Evolutionary conservation across 1,140 invertebrate species (phyloP), one percentile per base, ranked within the genome.

Genomic region (Scaptomyza graminum): DNA sequence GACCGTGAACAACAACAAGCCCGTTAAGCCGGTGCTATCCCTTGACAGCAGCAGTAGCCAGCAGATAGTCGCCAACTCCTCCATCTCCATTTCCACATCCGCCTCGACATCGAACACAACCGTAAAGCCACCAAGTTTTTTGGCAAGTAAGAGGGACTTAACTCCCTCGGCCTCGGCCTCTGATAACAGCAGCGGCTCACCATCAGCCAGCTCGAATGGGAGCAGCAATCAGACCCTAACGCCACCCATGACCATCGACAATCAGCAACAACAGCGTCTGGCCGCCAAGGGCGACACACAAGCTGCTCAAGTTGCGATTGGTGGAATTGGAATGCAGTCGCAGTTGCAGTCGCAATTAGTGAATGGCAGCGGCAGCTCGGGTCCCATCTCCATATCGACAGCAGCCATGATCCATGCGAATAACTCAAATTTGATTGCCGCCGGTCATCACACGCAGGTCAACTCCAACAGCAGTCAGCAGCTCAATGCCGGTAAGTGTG

Each of bases 201-300:
- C 82, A 31, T 78, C 90, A 52, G 78, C 81, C 51, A 89, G 90
- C 61, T 91, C 87, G 70, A 91, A 91, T 89, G 90, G 90, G 66
- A 91, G 90, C 73, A 91, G 90, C 73, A 91, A 91, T 89, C 87
- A 89, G 50, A 91, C 90, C 5, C 78, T 91, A 18, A 91, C 90
- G 49, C 90, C 90, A 74, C 90, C 90, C 81, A 84, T 91, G 90
- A 91, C 90, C 65, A 77, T 80, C 64, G 90, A 91, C 61, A 90
- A 84, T 52, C 89, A 90, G 69, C 74, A 34, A 9, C 31, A 34
- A 9, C 31, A 64, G 28, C 69, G 69, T 16, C 34, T 65, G 49
- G 62, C 63, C 69, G 69, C 65, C 72, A 70, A 74, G 67, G 59
- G 72, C 65, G 59, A 70, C 67, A 70, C 31, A 6, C 31, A 34